A percentile compares a stretch with the other conserved stretches of the same genome.
Evolutionary conservation across 2,888 invertebrate species (phyloP).

Genomic region (Melipona beecheii): DNA sequence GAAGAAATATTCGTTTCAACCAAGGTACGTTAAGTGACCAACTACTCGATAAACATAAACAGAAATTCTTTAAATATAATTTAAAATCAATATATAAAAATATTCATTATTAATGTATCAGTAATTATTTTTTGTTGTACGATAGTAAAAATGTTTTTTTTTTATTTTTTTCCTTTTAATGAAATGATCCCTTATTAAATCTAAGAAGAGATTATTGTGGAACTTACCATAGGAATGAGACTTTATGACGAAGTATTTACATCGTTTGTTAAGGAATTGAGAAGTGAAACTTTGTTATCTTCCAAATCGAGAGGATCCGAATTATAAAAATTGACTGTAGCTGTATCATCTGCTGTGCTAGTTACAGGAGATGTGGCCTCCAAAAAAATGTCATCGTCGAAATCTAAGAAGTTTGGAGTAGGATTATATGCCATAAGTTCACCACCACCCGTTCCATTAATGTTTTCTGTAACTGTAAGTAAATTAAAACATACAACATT

Average conservation of each 20-base stretch:
- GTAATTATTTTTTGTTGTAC: neutral
- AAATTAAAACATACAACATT: neutral
- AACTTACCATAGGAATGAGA: slow-evolving; percentile 56
- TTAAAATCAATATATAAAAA: slow-evolving; percentile 14
- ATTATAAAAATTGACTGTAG: slow-evolving; percentile 58
- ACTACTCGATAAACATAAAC: slow-evolving; percentile 8
- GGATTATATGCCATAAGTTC: slow-evolving; percentile 81
- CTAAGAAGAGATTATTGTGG: neutral
- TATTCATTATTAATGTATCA: slow-evolving; percentile 3
- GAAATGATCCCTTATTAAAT: neutral
- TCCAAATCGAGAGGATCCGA: slow-evolving; percentile 73
- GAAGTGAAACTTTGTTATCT: slow-evolving; percentile 75
- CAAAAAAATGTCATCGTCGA: slow-evolving; percentile 79
- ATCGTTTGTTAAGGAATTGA: slow-evolving; percentile 73
- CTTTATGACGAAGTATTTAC: slow-evolving; percentile 68
- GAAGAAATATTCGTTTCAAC: neutral
- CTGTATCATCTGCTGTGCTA: slow-evolving; percentile 49
- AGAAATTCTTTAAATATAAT: neutral
- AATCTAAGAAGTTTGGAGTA: slow-evolving; percentile 76
- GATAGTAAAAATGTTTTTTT: neutral
- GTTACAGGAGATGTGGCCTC: slow-evolving; percentile 62
- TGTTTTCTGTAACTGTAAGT: slow-evolving; percentile 57
- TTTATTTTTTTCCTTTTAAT: neutral
- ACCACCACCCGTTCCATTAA: slow-evolving; percentile 71
- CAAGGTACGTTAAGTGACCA: slow-evolving; percentile 20